phyloP scores from a whole-genome alignment of 2,888 invertebrate species.

The Monopis laevigella region DNA sequence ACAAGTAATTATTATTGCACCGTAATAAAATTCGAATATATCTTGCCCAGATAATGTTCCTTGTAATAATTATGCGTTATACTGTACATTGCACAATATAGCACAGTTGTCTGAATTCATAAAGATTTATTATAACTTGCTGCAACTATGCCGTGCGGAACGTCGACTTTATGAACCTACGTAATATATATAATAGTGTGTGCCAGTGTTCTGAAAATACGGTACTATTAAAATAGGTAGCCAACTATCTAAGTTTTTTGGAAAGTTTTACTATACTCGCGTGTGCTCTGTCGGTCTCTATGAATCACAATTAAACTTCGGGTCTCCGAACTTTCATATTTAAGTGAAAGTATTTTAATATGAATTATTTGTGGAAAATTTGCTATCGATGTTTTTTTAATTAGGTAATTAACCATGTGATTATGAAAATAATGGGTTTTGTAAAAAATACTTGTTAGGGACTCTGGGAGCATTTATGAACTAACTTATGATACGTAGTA shows the following conservation, averaged over 20 bases:
- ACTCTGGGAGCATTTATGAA: too few species aligned
- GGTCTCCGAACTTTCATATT: neutral
- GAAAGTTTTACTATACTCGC: constrained; percentile 6
- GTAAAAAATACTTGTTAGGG: too few species aligned
- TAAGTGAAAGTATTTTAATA: too few species aligned
- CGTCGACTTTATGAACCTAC: constrained; percentile 1
- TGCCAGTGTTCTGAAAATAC: constrained; percentile 3
- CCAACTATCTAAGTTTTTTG: constrained; percentile 10
- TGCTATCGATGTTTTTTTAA: too few species aligned
- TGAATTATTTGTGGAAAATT: too few species aligned
- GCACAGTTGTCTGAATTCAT: constrained; percentile 9
- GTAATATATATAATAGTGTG: neutral
- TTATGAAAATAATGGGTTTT: too few species aligned
- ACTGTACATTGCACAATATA: neutral
- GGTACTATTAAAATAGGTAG: constrained; percentile 10
- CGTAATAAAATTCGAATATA: neutral
- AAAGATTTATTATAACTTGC: constrained; percentile 12
- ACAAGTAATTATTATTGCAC: neutral
- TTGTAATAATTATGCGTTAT: neutral
- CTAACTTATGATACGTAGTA: too few species aligned
- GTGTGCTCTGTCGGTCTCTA: neutral
- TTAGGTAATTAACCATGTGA: too few species aligned
- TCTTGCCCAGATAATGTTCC: neutral
- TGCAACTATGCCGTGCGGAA: constrained; percentile 7
- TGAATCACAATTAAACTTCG: constrained; percentile 8